phyloP scores from a whole-genome alignment of 35 echinoderm and acorn worm species.

The Holothuria glaberrima region DNA sequence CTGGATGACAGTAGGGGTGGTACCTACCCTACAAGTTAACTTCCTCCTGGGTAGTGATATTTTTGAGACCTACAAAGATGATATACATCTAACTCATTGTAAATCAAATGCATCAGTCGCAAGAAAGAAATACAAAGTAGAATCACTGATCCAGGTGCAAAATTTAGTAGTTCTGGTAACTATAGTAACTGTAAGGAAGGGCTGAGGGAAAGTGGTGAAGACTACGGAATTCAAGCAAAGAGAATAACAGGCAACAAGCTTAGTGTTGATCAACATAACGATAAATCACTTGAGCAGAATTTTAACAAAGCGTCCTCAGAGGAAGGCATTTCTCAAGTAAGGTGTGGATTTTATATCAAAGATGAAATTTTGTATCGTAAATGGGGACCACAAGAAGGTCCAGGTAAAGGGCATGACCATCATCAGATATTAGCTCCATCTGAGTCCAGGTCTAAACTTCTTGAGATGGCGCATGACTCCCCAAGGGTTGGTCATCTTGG shows the following conservation, averaged over 20 bases:
- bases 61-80: neutral
- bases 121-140: neutral
- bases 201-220: neutral
- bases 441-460: neutral
- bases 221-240: neutral
- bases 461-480: neutral
- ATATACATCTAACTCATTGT: neutral
- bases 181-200: neutral
- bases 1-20: slow-evolving; percentile 3
- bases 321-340: no score
- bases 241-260: no score
- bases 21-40: slow-evolving; percentile 2
- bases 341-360: no score
- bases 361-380: neutral
- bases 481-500: neutral
- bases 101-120: neutral
- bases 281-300: neutral
- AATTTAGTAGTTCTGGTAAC: neutral
- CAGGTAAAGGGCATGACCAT: neutral
- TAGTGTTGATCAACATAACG: neutral
- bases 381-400: neutral
- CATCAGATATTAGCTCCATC: neutral
- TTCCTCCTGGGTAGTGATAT: slow-evolving; percentile 12
- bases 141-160: no score
- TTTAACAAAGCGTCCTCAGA: no score